Evolutionary conservation across 1,140 invertebrate genomes (phyloP), one percentile per base, ranked within the genome.

Genomic region (Gerris buenoi): DNA sequence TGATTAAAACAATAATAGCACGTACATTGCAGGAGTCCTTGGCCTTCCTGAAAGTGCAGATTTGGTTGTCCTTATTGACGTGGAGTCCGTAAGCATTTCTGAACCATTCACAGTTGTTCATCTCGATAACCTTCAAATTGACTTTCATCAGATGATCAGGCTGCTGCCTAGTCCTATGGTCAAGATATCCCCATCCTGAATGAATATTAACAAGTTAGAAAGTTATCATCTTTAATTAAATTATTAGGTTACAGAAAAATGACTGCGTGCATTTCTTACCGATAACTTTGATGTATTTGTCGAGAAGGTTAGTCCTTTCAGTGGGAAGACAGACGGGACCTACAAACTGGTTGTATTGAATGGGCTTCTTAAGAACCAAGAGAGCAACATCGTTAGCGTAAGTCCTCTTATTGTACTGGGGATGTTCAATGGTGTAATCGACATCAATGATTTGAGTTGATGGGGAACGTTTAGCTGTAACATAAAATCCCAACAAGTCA

Each of bases 251-350:
- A 56, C 3, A 59, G 2, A 59, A 59, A 59, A 59, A 59, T 2
- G 1, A n/a, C n/a, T n/a, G n/a, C n/a, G n/a, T n/a, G n/a, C n/a
- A n/a, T n/a, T 74, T n/a, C 71, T 76, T 73, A 84, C 84, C 84
- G 68, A 85, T 70, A 22, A 80, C 72, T 2, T 77, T 79, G 0
- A 84, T 81, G 15, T 61, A 72, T 26, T 73, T 58, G n/a, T 79
- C 81, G n/a, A 69, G 74, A 57, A 86, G 83, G 2, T 65, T 69
- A 0, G 69, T 61, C 69, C 79, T 82, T 69, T 80, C 77, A 70
- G 85, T 85, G 1, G 87, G 86, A 33, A 89, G 72, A 76, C 88
- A 90, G 23, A 81, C 82, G 0, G 86, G 85, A 0, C 81, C 81
- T 23, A 89, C 81, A 59, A 75, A 69, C 0, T 76, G 72, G 29